These are phyloP conservation scores for Drosophila setifemur DNA, from an alignment of 1,140 invertebrate genomes.

Conservation along the genomic window DNA sequence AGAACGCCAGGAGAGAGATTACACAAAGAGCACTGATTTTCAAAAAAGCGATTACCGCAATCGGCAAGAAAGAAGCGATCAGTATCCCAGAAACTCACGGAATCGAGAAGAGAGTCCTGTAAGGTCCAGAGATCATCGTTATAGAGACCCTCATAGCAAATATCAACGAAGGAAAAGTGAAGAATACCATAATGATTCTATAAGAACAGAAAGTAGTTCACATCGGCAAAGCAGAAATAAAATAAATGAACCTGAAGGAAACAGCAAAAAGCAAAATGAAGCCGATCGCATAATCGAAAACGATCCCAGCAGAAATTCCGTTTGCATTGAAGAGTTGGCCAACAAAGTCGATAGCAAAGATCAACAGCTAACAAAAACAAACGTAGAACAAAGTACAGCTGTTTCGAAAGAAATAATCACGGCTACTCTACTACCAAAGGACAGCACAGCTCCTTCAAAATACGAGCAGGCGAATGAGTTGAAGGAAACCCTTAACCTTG, in stretches of 20 bases:
- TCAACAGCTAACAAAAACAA: background rate
- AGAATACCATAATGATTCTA: background rate
- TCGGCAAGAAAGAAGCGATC: background rate
- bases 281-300: background rate
- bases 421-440: too few relatives aligned
- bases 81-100: background rate
- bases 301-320: background rate
- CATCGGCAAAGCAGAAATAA: background rate
- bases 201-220: background rate
- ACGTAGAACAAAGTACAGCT: background rate
- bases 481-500: background rate
- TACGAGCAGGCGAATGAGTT: background rate
- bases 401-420: background rate
- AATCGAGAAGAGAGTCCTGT: background rate
- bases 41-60: background rate
- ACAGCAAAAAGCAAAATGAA: background rate
- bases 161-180: background rate
- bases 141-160: conserved; percentile 1
- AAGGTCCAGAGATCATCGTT: background rate
- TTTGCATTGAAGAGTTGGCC: too few relatives aligned
- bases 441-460: background rate
- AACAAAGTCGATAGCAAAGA: background rate
- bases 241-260: background rate
- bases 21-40: conserved; percentile 19
- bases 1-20: conserved; percentile 27